A percentile compares a stretch with the other conserved stretches of the same genome.
Evolutionary conservation across 2,888 invertebrate genomes (phyloP).

Genomic region (Sarcophaga subvicina): DNA sequence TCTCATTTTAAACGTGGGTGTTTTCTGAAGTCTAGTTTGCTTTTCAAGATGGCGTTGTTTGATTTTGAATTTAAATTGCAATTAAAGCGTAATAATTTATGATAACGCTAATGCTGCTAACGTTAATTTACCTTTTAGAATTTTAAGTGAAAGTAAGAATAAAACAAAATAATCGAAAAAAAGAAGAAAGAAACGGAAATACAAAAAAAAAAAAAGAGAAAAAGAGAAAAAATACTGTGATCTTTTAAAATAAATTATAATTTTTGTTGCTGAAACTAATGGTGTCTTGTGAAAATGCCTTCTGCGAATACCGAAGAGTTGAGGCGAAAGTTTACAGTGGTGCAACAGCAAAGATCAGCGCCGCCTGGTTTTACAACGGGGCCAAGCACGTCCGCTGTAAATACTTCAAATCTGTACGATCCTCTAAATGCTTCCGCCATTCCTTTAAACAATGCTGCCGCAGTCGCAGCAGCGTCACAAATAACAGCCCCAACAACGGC

Average conservation of each 20-base stretch:
- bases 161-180: constrained; percentile 20
- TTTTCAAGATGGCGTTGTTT: constrained; percentile 18
- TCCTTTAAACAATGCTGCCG: constrained; percentile 64
- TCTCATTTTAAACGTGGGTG: constrained; percentile 6
- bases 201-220: constrained; percentile 7
- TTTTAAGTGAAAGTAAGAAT: neutral
- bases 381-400: constrained; percentile 37
- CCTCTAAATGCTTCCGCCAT: constrained; percentile 68
- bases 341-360: constrained; percentile 79
- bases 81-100: neutral
- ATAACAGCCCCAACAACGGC: constrained; percentile 30
- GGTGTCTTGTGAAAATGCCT: constrained; percentile 80
- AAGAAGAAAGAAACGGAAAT: constrained; percentile 9
- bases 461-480: neutral
- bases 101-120: constrained; percentile 17
- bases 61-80: neutral
- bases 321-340: constrained; percentile 81
- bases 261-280: constrained; percentile 74
- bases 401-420: constrained; percentile 68
- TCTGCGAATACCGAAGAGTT: constrained; percentile 80
- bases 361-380: constrained; percentile 74
- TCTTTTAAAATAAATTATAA: constrained; percentile 19
- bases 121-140: neutral
- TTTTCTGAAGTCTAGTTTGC: neutral
- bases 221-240: constrained; percentile 41